These are phyloP conservation scores for Anoplopoma fimbria DNA, from an alignment of 2,113 vertebrate species.

Conservation along the genomic window DNA sequence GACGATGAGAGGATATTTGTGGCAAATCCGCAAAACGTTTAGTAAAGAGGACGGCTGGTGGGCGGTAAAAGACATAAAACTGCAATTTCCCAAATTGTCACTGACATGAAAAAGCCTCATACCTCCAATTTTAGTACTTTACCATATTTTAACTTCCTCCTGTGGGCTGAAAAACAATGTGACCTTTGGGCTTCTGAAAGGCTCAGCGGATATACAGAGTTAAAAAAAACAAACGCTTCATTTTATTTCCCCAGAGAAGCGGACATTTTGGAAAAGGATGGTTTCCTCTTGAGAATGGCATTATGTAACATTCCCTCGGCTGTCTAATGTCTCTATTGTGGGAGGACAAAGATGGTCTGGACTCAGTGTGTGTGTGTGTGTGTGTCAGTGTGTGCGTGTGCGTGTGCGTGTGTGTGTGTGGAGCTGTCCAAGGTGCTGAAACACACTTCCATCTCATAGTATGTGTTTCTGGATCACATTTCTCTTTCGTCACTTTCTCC, in stretches of 20 bases:
- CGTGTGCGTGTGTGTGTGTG: neutral
- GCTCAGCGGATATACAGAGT: neutral
- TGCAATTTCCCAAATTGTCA: slow-evolving; percentile 8
- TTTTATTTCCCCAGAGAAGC: neutral
- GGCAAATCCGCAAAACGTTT: neutral
- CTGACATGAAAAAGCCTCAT: neutral
- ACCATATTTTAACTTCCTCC: neutral
- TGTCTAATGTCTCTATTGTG: slow-evolving; percentile 6
- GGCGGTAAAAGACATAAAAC: neutral
- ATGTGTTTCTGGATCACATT: neutral
- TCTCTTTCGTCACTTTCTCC: neutral
- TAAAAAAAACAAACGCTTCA: neutral
- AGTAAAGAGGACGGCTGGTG: neutral
- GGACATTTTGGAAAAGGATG: slow-evolving; percentile 11
- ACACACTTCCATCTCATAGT: neutral
- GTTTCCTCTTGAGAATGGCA: neutral
- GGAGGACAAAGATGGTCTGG: slow-evolving; percentile 24
- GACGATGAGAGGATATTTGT: neutral
- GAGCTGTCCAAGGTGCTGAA: slow-evolving; percentile 73
- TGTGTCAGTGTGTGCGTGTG: neutral
- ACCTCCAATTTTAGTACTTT: neutral
- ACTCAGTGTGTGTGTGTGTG: neutral
- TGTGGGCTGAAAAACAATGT: neutral
- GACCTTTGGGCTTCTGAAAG: slow-evolving; percentile 11
- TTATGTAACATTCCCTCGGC: slow-evolving; percentile 22